Percentiles rank a stretch among this genome's conserved stretches.
These are phyloP conservation scores for Lagothrix lagotricha DNA, from an alignment of 2,797 vertebrate species.

Conservation along the genomic window DNA sequence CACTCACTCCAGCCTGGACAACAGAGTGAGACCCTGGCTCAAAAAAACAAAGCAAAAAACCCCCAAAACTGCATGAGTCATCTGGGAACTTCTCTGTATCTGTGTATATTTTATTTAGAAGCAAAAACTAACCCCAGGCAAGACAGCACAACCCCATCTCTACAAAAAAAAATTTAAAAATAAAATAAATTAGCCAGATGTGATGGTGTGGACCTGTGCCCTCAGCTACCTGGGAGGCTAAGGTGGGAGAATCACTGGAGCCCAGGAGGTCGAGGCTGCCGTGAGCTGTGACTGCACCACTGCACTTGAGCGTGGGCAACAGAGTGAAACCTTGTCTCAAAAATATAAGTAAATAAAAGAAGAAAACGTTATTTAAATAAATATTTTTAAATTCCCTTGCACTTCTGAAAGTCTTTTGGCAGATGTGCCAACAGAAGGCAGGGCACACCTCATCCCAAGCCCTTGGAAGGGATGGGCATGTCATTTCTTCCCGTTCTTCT, in stretches of 20 bases:
- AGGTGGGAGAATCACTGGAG: not conserved
- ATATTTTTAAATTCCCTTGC: not conserved
- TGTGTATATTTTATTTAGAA: not conserved
- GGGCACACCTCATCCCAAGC: not conserved
- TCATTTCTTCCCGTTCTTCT: not conserved
- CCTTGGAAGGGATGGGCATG: rapidly evolving
- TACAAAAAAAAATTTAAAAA: not conserved
- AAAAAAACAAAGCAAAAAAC: not conserved
- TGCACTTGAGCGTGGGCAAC: not conserved
- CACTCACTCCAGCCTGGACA: not conserved
- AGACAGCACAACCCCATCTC: not conserved
- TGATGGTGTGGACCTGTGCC: not conserved
- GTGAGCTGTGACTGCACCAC: not conserved
- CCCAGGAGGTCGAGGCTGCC: not conserved
- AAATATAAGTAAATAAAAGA: not conserved
- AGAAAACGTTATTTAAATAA: not conserved
- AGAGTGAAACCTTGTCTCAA: not conserved
- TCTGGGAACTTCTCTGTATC: not conserved
- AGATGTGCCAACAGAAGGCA: not conserved
- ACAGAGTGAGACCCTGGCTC: not conserved
- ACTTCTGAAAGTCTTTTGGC: too few species aligned
- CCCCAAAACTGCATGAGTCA: rapidly evolving
- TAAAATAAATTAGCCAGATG: not conserved
- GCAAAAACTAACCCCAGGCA: not conserved
- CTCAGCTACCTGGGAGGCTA: not conserved